Evolutionary conservation across 1,140 invertebrate species (phyloP).

Genomic region (Drosophila tani): DNA sequence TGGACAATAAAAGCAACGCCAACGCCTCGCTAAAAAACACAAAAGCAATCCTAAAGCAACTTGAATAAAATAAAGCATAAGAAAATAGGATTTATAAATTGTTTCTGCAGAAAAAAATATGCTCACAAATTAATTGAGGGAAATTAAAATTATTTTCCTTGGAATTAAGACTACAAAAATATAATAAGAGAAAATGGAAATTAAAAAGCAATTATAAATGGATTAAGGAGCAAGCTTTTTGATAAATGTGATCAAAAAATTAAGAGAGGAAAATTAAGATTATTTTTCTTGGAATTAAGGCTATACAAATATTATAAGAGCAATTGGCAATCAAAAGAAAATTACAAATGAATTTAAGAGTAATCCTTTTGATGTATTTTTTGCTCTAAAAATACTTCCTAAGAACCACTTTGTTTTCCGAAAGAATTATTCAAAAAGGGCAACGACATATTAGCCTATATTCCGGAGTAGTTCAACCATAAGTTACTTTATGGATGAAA

Average conservation of each 20-base stretch:
- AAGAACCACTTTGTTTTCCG: slow-evolving; percentile 3
- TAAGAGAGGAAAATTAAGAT: neutral
- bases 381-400: neutral
- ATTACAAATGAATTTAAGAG: neutral
- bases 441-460: slow-evolving; percentile 7
- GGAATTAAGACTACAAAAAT: neutral
- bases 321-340: neutral
- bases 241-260: neutral
- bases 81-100: slow-evolving; percentile 6
- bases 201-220: neutral
- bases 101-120: neutral
- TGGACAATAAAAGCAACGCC: slow-evolving; percentile 54
- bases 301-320: neutral
- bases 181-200: slow-evolving; percentile 4
- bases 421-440: slow-evolving; percentile 10
- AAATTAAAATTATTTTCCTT: neutral
- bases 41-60: neutral
- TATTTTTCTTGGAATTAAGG: neutral
- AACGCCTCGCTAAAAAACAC: slow-evolving; percentile 28
- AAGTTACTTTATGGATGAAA: neutral
- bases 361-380: neutral
- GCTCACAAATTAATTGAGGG: neutral
- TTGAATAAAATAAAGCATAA: slow-evolving; percentile 5
- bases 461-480: slow-evolving; percentile 12
- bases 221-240: too few relatives aligned